phyloP scores from a whole-genome alignment of 2,113 vertebrate species.

The Sminthopsis crassicaudata region DNA sequence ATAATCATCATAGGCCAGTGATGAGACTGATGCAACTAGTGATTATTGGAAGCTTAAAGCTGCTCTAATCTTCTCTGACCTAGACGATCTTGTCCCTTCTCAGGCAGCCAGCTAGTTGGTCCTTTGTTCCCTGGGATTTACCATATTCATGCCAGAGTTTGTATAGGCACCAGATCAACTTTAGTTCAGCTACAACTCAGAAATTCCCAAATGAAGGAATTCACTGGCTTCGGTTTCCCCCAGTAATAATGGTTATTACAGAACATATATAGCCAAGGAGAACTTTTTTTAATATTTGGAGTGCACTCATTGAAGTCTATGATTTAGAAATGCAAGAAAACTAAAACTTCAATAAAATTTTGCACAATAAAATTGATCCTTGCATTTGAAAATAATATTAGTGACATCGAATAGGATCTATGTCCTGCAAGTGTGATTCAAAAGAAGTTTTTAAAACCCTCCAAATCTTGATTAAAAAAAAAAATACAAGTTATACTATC shows the following conservation, averaged over 20 bases:
- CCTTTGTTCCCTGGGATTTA: neutral
- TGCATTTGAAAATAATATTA: neutral
- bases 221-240: neutral
- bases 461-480: neutral
- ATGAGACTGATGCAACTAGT: neutral
- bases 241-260: neutral
- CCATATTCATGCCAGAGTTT: neutral
- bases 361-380: too few relatives aligned
- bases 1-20: neutral
- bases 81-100: neutral
- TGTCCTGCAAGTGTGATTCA: neutral
- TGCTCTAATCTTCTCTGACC: neutral
- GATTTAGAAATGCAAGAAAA: neutral
- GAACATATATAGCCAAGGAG: neutral
- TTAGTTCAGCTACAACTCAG: neutral
- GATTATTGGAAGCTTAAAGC: neutral
- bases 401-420: neutral
- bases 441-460: neutral
- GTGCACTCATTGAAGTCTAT: neutral
- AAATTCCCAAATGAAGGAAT: neutral
- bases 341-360: neutral
- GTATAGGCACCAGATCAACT: neutral
- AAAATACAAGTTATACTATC: neutral
- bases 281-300: neutral
- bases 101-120: neutral